A percentile compares a stretch with the other conserved stretches of the same genome.
phyloP scores from a whole-genome alignment of 2,797 vertebrate genomes.

The Argentina silus region DNA sequence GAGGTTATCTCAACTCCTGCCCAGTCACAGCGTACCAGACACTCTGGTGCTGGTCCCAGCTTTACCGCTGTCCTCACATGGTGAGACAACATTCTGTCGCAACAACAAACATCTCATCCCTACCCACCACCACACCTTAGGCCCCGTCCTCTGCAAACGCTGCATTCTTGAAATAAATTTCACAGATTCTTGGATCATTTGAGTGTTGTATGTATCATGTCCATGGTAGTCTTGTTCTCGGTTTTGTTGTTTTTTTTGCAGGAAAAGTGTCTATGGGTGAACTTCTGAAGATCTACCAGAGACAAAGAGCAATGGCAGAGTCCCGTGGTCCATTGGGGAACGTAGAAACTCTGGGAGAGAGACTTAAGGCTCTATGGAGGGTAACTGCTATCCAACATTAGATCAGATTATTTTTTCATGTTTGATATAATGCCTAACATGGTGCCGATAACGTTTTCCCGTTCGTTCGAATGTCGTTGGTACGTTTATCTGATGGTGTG shows the following conservation, averaged over 20 bases:
- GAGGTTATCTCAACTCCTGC: conserved; percentile 72
- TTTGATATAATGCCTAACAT: neutral
- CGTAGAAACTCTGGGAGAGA: conserved; percentile 75
- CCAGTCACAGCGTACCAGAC: conserved; percentile 86
- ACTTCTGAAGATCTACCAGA: conserved; percentile 82
- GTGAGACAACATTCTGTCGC: conserved; percentile 69
- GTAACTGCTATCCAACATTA: conserved; percentile 63
- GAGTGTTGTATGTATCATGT: no score
- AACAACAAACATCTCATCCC: neutral
- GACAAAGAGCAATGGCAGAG: conserved; percentile 65
- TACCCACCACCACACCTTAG: neutral
- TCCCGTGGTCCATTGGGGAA: conserved; percentile 57
- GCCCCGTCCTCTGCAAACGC: neutral
- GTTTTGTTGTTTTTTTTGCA: conserved; percentile 57
- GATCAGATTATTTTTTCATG: neutral
- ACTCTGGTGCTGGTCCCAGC: conserved; percentile 79
- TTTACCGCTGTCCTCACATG: conserved; percentile 87
- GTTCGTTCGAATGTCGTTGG: neutral
- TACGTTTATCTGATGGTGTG: neutral
- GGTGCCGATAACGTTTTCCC: neutral
- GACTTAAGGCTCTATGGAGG: conserved; percentile 87
- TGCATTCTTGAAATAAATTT: neutral
- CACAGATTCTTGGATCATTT: no score
- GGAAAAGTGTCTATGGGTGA: conserved; percentile 88
- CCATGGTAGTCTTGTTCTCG: neutral